Evolutionary conservation across 2,888 invertebrate species (phyloP).

Genomic region (Lithophane socia): DNA sequence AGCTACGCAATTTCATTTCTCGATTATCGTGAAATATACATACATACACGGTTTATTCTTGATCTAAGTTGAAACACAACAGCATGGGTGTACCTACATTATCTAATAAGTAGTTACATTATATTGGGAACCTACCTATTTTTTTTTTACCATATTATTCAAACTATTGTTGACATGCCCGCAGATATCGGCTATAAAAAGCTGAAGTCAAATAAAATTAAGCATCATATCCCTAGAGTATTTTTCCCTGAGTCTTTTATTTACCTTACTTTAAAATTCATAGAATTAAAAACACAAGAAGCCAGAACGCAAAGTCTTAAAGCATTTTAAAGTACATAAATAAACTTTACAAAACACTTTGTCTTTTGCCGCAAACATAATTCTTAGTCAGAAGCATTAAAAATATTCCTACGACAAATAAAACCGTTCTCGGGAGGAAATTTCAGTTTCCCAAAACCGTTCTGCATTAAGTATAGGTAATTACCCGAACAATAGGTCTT

Average conservation of each 20-base stretch:
- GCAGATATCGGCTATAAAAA: not conserved
- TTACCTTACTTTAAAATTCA: conserved; percentile 39
- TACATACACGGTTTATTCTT: not conserved
- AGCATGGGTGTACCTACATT: not conserved
- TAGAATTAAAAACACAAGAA: conserved; percentile 40
- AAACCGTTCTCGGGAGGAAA: conserved; percentile 57
- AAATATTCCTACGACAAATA: conserved; percentile 56
- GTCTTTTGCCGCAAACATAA: conserved; percentile 38
- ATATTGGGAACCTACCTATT: too few relatives aligned
- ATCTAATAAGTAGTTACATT: too few relatives aligned
- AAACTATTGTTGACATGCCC: too few relatives aligned
- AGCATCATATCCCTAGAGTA: not conserved
- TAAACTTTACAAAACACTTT: conserved; percentile 48
- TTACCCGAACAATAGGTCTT: conserved; percentile 68
- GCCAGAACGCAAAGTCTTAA: conserved; percentile 25
- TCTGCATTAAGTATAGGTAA: conserved; percentile 70
- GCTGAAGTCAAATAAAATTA: not conserved
- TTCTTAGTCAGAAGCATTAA: conserved; percentile 48
- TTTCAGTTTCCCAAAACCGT: conserved; percentile 64
- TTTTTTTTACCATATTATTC: too few relatives aligned
- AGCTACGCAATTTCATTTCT: not conserved
- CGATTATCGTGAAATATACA: not conserved
- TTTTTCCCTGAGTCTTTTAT: conserved; percentile 1
- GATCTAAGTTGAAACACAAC: not conserved
- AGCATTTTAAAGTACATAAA: conserved; percentile 44